Conservation (phyloP, 2,797 vertebrate species). For the Megaceryle alcyon region DNA sequence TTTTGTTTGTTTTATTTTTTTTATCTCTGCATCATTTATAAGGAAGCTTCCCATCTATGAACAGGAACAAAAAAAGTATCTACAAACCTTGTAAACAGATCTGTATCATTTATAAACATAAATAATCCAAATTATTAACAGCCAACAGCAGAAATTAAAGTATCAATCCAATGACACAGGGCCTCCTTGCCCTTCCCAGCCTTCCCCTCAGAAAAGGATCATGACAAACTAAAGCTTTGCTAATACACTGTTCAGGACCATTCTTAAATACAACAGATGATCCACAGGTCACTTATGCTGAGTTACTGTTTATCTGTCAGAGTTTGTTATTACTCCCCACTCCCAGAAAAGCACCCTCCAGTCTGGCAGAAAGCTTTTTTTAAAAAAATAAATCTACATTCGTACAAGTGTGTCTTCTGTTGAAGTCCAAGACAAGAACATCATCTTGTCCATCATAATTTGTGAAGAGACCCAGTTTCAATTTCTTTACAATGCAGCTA, state of each 20-base stretch:
- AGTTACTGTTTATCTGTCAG: constrained; percentile 85
- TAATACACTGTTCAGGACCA: constrained; percentile 85
- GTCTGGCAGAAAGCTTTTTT: constrained; percentile 88
- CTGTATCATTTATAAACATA: constrained; percentile 98
- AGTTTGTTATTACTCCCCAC: constrained; percentile 84
- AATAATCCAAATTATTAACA: constrained; percentile 99
- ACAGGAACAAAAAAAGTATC: constrained; percentile 98
- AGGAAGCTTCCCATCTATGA: constrained; percentile 99
- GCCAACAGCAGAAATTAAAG: constrained; percentile 96
- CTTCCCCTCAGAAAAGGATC: constrained; percentile 84
- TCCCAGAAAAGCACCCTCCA: constrained; percentile 85
- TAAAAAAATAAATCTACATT: constrained; percentile 96
- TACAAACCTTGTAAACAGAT: constrained; percentile 99
- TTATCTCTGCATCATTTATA: constrained; percentile 91
- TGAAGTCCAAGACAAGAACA: constrained; percentile 88
- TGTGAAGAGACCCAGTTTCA: constrained; percentile 87
- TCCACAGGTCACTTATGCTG: constrained; percentile 91
- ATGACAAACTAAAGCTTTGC: constrained; percentile 86
- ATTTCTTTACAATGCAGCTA: constrained; percentile 85
- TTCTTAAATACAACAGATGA: constrained; percentile 82
- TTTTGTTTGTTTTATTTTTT: constrained; percentile 58
- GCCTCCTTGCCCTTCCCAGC: constrained; percentile 78
- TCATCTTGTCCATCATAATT: constrained; percentile 82
- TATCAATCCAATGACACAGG: constrained; percentile 90
- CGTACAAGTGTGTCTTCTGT: constrained; percentile 92